Evolutionary conservation across 2,888 invertebrate species (phyloP).

Genomic region (Eudemis profundana): DNA sequence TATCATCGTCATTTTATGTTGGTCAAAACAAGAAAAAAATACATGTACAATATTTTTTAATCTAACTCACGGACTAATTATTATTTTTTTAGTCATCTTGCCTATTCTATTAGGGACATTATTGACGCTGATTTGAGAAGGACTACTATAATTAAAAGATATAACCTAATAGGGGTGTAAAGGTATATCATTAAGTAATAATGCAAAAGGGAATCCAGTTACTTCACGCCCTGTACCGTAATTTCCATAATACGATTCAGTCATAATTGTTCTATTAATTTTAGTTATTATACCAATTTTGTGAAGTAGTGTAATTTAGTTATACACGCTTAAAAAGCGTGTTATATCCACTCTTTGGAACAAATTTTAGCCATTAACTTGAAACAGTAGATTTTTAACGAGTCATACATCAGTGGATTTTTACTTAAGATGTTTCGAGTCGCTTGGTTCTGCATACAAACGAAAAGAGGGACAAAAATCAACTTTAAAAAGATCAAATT

Average conservation of each 20-base stretch:
- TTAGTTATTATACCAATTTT: conserved; percentile 2
- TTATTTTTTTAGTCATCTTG: too few species aligned
- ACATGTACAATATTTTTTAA: too few species aligned
- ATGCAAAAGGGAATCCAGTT: conserved; percentile 1
- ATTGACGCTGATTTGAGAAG: too few species aligned
- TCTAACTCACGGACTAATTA: too few species aligned
- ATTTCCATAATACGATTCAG: background rate
- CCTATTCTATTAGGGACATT: too few species aligned
- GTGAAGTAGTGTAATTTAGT: conserved; percentile 3
- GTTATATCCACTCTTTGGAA: conserved; percentile 9
- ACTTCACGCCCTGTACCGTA: conserved; percentile 2
- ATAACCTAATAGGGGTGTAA: background rate
- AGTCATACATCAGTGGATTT: conserved; percentile 14
- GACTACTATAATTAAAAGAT: background rate
- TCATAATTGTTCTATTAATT: background rate
- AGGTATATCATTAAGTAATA: background rate
- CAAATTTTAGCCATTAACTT: conserved; percentile 22
- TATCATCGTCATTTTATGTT: too few species aligned
- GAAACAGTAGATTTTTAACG: conserved; percentile 14
- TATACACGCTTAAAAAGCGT: background rate
- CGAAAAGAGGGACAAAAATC: too few species aligned
- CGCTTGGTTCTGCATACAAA: too few species aligned
- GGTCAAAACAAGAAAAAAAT: too few species aligned
- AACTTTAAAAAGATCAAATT: too few species aligned
- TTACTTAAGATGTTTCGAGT: too few species aligned